phyloP scores from a whole-genome alignment of 2,113 vertebrate genomes.

The Bagarius yarrelli region DNA sequence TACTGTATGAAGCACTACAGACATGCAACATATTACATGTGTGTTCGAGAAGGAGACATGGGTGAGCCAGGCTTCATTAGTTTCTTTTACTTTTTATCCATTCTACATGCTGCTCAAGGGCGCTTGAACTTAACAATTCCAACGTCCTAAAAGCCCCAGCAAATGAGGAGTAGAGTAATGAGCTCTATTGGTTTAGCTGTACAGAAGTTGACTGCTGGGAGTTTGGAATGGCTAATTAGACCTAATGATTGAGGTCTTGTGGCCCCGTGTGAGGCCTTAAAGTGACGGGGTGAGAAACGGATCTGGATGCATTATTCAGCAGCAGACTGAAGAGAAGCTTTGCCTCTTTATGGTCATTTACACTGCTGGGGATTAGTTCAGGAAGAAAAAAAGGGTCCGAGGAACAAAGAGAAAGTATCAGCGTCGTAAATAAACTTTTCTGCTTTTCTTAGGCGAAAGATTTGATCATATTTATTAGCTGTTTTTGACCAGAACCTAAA shows the following conservation, averaged over 20 bases:
- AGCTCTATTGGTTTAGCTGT: slow-evolving; percentile 48
- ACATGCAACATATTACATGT: not conserved
- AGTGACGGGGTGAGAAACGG: slow-evolving; percentile 39
- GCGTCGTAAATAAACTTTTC: slow-evolving; percentile 9
- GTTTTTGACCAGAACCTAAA: not conserved
- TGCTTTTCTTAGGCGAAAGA: not conserved
- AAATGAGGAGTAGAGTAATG: slow-evolving; percentile 40
- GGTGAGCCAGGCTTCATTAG: not conserved
- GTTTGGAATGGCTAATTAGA: slow-evolving; percentile 54
- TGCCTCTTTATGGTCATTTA: slow-evolving; percentile 30
- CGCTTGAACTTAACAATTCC: slow-evolving; percentile 31
- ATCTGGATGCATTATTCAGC: slow-evolving; percentile 46
- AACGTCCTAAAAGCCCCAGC: slow-evolving; percentile 33
- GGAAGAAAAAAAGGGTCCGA: not conserved
- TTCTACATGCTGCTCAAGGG: slow-evolving; percentile 39
- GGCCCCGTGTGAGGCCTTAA: slow-evolving; percentile 37
- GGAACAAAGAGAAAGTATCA: slow-evolving; percentile 5
- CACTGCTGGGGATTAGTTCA: slow-evolving; percentile 36
- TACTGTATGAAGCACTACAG: not conserved
- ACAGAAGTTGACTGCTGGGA: slow-evolving; percentile 45
- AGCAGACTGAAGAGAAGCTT: slow-evolving; percentile 31
- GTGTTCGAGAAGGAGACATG: not conserved
- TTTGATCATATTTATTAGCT: not conserved
- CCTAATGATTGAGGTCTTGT: slow-evolving; percentile 53
- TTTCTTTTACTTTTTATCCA: slow-evolving; percentile 13